Base-by-base conservation (phyloP, 2,113 vertebrate species). In the Electrona antarctica region DNA sequence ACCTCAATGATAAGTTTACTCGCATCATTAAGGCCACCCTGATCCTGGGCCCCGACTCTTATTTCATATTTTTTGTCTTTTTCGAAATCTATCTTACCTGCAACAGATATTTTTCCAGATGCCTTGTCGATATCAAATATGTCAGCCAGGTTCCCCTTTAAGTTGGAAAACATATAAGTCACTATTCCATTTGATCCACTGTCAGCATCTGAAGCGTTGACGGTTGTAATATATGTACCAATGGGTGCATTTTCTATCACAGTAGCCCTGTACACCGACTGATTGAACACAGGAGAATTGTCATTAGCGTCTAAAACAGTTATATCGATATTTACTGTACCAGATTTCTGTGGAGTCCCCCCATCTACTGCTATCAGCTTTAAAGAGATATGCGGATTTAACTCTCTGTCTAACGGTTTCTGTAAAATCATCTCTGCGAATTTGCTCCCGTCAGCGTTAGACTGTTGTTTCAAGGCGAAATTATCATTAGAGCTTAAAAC, bases 21-120 rank as follows among this genome's bases (percentile, higher is more conserved):
- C 45, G 71, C 81, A 55, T 89, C 69, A 56, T 81, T 79, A 49
- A 94, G 83, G 1, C 86, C 81, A 11, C 84, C 84, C 1, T 83
- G 86, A 72, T 93, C 92, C 70, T 91, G 90, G 3, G 90, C 89
- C 50, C 91, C 84, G n/a, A 93, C 70, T 62, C 85, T 82, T 57
- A 93, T 75, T 33, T 91, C 73, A 81, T 91, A 85, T 28, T 79
- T 59, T 61, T 83, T 75, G 7, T 87, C 74, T 77, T 83, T 87
- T 82, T 94, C 92, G 14, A 85, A 93, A 77, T 93, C 89, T 7
- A 93, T 47, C 7, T 29, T 8, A 28, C 63, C 63, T 12, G 15
- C 12, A 51, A 65, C 48, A 29, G 48, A 33, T 65, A 65, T 65
- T 69, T 90, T 74, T 52, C 92, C 93, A 0, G 79, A 91, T 9